Evolutionary conservation across 2,888 invertebrate species (phyloP).

Genomic region (Danaus chrysippus): DNA sequence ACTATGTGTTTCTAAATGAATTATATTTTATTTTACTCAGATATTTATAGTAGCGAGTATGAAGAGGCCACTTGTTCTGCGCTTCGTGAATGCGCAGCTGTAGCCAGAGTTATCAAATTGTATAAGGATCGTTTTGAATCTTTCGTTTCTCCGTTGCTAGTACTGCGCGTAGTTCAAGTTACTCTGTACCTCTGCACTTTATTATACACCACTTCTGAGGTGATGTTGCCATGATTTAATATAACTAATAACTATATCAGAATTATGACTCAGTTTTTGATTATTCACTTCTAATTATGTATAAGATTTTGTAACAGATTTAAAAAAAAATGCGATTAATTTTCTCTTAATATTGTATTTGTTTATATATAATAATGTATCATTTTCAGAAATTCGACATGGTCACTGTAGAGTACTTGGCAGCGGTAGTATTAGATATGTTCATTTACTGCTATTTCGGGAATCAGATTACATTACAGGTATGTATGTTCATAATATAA

Average conservation of each 20-base stretch:
- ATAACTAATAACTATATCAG: background rate
- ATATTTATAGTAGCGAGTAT: slow-evolving; percentile 50
- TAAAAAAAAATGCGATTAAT: no score
- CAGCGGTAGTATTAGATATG: slow-evolving; percentile 63
- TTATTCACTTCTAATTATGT: background rate
- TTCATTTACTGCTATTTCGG: slow-evolving; percentile 69
- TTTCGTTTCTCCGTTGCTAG: slow-evolving; percentile 63
- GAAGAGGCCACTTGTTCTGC: slow-evolving; percentile 50
- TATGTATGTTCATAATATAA: no score
- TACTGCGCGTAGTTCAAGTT: slow-evolving; percentile 61
- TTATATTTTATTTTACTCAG: slow-evolving; percentile 36
- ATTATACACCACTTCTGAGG: slow-evolving; percentile 57
- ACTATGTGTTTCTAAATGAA: background rate
- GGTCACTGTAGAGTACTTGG: slow-evolving; percentile 63
- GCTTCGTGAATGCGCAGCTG: slow-evolving; percentile 52
- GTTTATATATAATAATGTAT: no score
- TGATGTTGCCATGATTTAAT: slow-evolving; percentile 39
- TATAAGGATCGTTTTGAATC: slow-evolving; percentile 54
- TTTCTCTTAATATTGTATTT: no score
- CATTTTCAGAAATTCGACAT: slow-evolving; percentile 64
- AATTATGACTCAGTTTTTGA: background rate
- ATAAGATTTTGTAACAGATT: no score
- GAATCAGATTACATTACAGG: slow-evolving; percentile 67
- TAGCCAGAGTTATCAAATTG: slow-evolving; percentile 45
- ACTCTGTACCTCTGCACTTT: slow-evolving; percentile 64